Evolutionary conservation across 2,888 invertebrate species (phyloP), one percentile per base, ranked within the genome.

Genomic region (Mesopsocus fuscifrons): DNA sequence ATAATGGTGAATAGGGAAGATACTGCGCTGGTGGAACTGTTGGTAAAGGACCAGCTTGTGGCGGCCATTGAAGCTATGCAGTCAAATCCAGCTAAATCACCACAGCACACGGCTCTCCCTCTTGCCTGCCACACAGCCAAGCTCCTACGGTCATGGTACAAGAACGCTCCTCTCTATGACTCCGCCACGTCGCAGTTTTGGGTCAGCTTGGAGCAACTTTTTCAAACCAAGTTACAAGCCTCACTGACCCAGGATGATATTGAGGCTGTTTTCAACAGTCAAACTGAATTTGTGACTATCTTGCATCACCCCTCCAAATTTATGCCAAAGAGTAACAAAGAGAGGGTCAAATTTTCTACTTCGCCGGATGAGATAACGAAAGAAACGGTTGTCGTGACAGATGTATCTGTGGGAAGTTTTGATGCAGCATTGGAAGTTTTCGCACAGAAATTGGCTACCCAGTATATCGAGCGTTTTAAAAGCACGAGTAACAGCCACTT

Each of bases 61-160:
- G 54, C 65, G 20, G 55, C 64, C 1, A 56, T 74, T 40, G 64
- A 64, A 49, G 65, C 65, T 46, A 56, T 59, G 21, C 54, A 55
- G 33, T 48, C 55, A 1, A 55, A 61, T 41, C 60, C 60, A 30
- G 66, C 67, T 50, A 56, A 58, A 17, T 56, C 71, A 23, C 71
- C 67, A 48, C 60, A 59, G 43, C 66, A 71, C 48, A 57, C 66
- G 2, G 57, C 69, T 1, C 58, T 60, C 2, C 51, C 48, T 9
- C 40, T 49, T 3, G 46, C 41, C 38, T 38, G 42, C n/a, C 46
- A 47, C 15, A 23, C 45, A 2, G 47, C 49, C 2, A 32, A 20
- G 8, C 41, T 74, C 26, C 52, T 71, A 26, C 66, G 67, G n/a
- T 70, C 68, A 51, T 73, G 71, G 71, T 64, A 62, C 48, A 63